Percentiles rank a stretch among this genome's conserved stretches.
phyloP scores from a whole-genome alignment of 2,113 vertebrate genomes.

The Etia nguti region DNA sequence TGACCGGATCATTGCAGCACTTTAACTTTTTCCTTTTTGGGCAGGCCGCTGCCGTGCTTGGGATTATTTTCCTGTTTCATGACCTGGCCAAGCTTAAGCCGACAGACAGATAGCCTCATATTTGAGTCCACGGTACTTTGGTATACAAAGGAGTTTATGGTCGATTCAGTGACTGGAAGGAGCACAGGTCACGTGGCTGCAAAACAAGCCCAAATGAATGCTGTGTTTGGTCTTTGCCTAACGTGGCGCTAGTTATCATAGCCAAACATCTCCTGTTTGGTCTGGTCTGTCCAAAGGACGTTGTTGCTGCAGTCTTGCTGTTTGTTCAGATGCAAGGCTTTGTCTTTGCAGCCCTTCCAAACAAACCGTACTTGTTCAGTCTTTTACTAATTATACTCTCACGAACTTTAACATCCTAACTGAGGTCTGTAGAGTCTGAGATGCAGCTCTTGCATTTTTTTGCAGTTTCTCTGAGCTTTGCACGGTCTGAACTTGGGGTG shows the following conservation, averaged over 20 bases:
- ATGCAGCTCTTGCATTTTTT: neutral
- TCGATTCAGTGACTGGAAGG: neutral
- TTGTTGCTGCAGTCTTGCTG: neutral
- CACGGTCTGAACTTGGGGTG: neutral
- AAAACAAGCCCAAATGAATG: neutral
- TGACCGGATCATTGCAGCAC: neutral
- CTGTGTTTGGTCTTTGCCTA: neutral
- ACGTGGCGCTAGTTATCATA: neutral
- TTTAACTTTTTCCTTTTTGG: neutral
- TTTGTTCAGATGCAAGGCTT: neutral
- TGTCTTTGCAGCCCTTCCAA: neutral
- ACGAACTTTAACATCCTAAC: neutral
- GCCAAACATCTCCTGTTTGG: neutral
- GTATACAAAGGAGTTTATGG: neutral
- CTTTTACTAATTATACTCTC: neutral
- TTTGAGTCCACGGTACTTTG: neutral
- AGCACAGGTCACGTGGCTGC: neutral
- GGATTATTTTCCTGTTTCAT: neutral
- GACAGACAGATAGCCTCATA: neutral
- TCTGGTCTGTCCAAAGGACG: neutral
- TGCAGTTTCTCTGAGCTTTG: neutral
- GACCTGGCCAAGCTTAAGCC: neutral
- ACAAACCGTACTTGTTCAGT: neutral
- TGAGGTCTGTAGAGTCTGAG: neutral
- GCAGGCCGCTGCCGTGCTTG: neutral